These are phyloP conservation scores for Pristionchus maxplancki DNA, from an alignment of 2,888 invertebrate species.

Conservation along the genomic window DNA sequence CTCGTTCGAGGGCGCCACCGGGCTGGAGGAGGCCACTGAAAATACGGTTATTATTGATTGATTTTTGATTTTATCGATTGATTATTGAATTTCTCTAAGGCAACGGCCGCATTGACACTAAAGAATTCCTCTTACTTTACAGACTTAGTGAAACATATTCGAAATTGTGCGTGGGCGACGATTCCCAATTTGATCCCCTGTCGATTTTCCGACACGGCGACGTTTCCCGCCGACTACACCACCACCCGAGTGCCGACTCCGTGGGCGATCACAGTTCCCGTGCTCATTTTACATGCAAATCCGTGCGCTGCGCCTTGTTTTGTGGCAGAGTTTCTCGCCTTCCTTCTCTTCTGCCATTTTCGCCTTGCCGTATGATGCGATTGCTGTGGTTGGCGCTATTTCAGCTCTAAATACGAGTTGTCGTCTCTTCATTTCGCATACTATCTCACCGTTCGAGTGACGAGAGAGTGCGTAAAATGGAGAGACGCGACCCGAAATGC, in stretches of 20 bases:
- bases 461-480: no score
- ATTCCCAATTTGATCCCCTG: no score
- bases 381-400: no score
- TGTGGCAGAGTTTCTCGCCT: not conserved
- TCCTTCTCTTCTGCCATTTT: not conserved
- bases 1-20: constrained; percentile 23
- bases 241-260: not conserved
- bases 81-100: not conserved
- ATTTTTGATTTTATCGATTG: not conserved
- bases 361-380: not conserved
- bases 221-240: no score
- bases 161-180: not conserved
- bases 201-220: no score
- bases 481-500: no score
- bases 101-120: not conserved
- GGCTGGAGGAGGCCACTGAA: constrained; percentile 34
- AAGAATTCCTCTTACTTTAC: not conserved
- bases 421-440: no score
- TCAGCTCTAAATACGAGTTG: no score
- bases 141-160: not conserved
- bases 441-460: no score
- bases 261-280: not conserved
- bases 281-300: not conserved
- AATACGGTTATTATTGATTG: not conserved
- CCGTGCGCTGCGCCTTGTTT: not conserved